Conservation (phyloP, 2,113 vertebrate species). For the Syngnathus floridae region DNA sequence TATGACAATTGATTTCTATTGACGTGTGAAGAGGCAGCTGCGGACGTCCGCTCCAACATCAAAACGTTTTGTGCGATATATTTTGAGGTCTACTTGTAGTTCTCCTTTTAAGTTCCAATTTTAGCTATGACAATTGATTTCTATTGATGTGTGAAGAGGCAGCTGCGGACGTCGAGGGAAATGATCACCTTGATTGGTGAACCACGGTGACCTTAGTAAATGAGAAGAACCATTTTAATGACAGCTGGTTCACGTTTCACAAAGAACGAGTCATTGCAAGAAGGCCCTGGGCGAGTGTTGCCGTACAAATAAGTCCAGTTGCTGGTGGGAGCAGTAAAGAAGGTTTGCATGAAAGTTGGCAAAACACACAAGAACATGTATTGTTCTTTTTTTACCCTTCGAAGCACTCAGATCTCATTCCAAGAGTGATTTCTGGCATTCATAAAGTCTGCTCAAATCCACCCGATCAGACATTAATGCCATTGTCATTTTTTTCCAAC, state of each 20-base stretch:
- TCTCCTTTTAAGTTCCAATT: not conserved
- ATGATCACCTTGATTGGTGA: conserved; percentile 33
- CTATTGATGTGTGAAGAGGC: not conserved
- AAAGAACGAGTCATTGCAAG: not conserved
- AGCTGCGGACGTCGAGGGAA: not conserved
- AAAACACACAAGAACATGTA: conserved; percentile 50
- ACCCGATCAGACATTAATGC: no score
- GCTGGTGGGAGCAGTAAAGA: not conserved
- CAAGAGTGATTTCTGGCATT: conserved; percentile 40
- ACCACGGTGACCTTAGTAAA: conserved; percentile 42
- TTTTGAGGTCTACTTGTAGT: not conserved
- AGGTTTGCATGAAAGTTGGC: conserved; percentile 9
- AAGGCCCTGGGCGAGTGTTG: not conserved
- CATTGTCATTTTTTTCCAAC: no score
- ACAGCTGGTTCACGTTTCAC: conserved; percentile 15
- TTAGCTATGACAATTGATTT: not conserved
- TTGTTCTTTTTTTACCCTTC: conserved; percentile 23
- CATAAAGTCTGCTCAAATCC: conserved; percentile 7
- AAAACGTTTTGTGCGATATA: not conserved
- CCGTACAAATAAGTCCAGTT: not conserved
- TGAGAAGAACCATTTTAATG: conserved; percentile 36
- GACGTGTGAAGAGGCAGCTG: not conserved
- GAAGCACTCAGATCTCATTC: conserved; percentile 35
- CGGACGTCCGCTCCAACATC: no score
- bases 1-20: not conserved